phyloP scores from a whole-genome alignment of 2,888 invertebrate genomes.

The Rhogogaster chlorosoma region DNA sequence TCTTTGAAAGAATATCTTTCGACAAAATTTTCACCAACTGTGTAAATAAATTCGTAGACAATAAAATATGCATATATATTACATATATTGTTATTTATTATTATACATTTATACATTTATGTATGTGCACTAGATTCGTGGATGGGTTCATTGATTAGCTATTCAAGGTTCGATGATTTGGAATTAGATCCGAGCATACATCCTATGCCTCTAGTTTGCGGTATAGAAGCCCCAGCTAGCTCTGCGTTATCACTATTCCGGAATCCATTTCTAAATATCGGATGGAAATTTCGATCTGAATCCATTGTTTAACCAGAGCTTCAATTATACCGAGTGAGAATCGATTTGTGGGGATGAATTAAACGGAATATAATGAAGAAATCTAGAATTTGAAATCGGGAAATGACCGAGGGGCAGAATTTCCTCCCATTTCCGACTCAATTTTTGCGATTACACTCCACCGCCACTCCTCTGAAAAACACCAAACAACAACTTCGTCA shows the following conservation, averaged over 20 bases:
- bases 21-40: too few relatives aligned
- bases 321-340: too few relatives aligned
- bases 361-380: too few relatives aligned
- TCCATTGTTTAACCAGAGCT: background rate
- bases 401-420: background rate
- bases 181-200: background rate
- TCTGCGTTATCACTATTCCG: background rate
- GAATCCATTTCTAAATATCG: background rate
- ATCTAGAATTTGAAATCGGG: too few relatives aligned
- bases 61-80: background rate
- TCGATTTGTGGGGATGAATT: too few relatives aligned
- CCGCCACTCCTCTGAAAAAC: background rate
- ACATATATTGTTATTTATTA: background rate
- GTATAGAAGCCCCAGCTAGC: background rate
- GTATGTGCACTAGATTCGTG: conserved; percentile 55
- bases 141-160: background rate
- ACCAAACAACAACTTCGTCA: background rate
- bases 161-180: conserved; percentile 4
- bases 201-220: background rate
- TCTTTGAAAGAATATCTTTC: too few relatives aligned
- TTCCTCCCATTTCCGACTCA: background rate
- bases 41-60: background rate
- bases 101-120: conserved; percentile 59
- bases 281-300: background rate
- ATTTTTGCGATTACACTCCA: background rate